These are phyloP conservation scores for Stichodactyla mertensii DNA, from an alignment of 64 coral and sea anemone species.

Conservation along the genomic window DNA sequence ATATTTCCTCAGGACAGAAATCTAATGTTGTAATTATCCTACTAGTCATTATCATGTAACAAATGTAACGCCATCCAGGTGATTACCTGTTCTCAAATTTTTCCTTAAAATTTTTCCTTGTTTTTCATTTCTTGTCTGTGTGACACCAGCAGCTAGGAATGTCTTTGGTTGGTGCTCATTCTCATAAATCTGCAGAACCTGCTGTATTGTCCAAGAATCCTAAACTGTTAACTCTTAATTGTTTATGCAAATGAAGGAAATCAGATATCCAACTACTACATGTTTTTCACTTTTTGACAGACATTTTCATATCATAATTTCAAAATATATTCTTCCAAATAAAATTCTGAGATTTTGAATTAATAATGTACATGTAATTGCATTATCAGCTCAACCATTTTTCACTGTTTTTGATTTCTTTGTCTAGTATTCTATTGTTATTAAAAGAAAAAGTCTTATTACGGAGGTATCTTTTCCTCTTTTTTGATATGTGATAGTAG, in stretches of 20 bases:
- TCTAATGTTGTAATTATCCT: background rate
- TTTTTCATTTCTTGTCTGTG: background rate
- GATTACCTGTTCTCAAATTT: background rate
- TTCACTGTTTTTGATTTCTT: too few relatives aligned
- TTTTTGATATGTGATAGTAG: background rate
- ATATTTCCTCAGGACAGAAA: background rate
- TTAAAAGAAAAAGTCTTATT: too few relatives aligned
- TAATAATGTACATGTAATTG: too few relatives aligned
- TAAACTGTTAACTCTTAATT: background rate
- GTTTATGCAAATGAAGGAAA: background rate
- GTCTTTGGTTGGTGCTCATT: background rate
- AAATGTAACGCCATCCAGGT: background rate
- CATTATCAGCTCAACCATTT: too few relatives aligned
- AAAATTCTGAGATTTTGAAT: background rate
- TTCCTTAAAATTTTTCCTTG: background rate
- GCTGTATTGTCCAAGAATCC: background rate
- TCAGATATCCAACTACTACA: background rate
- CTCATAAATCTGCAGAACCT: background rate
- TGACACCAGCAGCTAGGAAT: slow-evolving; percentile 15
- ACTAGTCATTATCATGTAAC: background rate
- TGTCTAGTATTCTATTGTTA: too few relatives aligned
- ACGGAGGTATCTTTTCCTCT: background rate
- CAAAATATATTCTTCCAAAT: background rate
- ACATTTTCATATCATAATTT: background rate
- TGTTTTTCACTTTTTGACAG: background rate